phyloP scores from a whole-genome alignment of 2,888 invertebrate species.

The Ryuthela nishihirai region DNA sequence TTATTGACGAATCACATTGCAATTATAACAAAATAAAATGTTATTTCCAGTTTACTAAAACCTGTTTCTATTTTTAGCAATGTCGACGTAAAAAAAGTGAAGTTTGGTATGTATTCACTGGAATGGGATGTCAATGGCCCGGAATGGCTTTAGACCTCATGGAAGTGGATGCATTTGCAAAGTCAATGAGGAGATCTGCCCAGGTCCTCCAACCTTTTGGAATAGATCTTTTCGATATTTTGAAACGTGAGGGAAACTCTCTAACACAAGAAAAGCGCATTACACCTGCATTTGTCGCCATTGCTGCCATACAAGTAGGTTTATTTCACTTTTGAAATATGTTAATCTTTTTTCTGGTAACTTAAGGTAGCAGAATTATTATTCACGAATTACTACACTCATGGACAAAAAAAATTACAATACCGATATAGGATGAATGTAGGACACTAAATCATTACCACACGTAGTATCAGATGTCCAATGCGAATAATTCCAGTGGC shows the following conservation, averaged over 20 bases:
- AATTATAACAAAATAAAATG: too few relatives aligned
- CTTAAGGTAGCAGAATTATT: too few relatives aligned
- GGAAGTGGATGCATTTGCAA: constrained; percentile 47
- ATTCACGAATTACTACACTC: too few relatives aligned
- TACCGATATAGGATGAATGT: too few relatives aligned
- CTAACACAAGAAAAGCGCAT: constrained; percentile 52
- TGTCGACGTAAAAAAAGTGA: constrained; percentile 55
- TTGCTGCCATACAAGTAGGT: constrained; percentile 55
- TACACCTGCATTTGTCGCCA: constrained; percentile 51
- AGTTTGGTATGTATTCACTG: constrained; percentile 91
- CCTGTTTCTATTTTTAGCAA: neutral
- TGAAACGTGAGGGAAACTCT: constrained; percentile 67
- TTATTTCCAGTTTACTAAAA: too few relatives aligned
- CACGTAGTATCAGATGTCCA: too few relatives aligned
- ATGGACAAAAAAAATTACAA: too few relatives aligned
- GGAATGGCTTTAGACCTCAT: constrained; percentile 28
- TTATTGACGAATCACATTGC: too few relatives aligned
- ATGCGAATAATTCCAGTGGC: too few relatives aligned
- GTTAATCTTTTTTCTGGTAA: too few relatives aligned
- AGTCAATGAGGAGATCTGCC: constrained; percentile 70
- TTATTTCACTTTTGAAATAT: too few relatives aligned
- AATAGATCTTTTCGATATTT: constrained; percentile 76
- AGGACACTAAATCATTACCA: too few relatives aligned
- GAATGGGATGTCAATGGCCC: constrained; percentile 61
- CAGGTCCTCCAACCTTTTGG: constrained; percentile 71